Percentiles rank a stretch among this genome's conserved stretches.
phyloP scores from a whole-genome alignment of 2,113 vertebrate species.

The Clinocottus analis region DNA sequence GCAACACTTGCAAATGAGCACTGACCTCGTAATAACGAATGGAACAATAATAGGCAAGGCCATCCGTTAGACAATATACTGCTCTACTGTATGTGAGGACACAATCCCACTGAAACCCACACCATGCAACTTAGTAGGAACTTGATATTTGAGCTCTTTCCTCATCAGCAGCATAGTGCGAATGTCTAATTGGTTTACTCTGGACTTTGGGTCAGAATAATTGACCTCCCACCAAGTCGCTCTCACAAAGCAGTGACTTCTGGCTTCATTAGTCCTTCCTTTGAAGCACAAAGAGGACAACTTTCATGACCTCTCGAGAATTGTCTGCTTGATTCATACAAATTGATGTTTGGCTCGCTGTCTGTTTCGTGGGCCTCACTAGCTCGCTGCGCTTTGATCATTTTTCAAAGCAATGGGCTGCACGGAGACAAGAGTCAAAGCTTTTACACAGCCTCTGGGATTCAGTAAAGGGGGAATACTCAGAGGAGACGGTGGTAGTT shows the following conservation, averaged over 20 bases:
- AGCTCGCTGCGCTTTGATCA: constrained; percentile 79
- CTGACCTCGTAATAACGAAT: background rate
- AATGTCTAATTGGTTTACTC: constrained; percentile 69
- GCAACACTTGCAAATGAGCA: background rate
- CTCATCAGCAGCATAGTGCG: constrained; percentile 39
- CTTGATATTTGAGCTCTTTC: constrained; percentile 22
- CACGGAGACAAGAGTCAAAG: constrained; percentile 61
- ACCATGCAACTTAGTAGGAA: background rate
- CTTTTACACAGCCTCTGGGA: constrained; percentile 62
- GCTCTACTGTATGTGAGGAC: background rate
- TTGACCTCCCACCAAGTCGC: constrained; percentile 63
- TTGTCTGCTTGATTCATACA: constrained; percentile 78
- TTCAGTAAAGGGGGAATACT: constrained; percentile 33
- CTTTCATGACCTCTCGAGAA: constrained; percentile 69
- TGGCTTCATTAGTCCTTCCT: constrained; percentile 76
- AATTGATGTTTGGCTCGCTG: constrained; percentile 79
- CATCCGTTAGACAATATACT: background rate
- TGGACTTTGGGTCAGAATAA: constrained; percentile 60
- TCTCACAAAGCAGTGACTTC: constrained; percentile 62
- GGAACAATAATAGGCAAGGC: background rate
- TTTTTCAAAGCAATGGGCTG: constrained; percentile 77
- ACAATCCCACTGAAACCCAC: background rate
- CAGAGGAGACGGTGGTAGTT: constrained; percentile 35
- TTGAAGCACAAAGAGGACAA: constrained; percentile 73
- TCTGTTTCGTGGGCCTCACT: constrained; percentile 66